phyloP scores from a whole-genome alignment of 2,888 invertebrate genomes.

The Frankliniella intonsa region DNA sequence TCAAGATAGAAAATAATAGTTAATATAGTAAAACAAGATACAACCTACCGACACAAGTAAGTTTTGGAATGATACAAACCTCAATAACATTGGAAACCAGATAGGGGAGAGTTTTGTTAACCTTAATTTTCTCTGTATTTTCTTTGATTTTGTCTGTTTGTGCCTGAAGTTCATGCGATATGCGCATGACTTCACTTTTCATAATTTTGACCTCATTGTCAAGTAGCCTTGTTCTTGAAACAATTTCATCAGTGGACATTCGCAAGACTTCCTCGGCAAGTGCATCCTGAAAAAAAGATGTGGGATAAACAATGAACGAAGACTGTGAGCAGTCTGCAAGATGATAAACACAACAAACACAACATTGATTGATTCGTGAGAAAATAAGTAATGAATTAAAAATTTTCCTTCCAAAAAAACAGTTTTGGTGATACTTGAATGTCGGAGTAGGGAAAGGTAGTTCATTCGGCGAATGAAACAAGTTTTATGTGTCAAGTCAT shows the following conservation, averaged over 20 bases:
- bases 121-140: slow-evolving; percentile 91
- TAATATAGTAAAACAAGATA: background rate
- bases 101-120: slow-evolving; percentile 88
- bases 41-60: background rate
- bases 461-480: background rate
- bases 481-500: background rate
- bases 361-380: background rate
- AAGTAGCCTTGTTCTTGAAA: slow-evolving; percentile 86
- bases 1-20: background rate
- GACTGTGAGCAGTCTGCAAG: background rate
- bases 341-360: background rate
- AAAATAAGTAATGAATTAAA: background rate
- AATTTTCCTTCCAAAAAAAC: background rate
- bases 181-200: slow-evolving; percentile 98
- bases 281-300: slow-evolving; percentile 51
- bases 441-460: background rate
- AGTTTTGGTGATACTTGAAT: background rate
- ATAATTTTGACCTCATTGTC: slow-evolving; percentile 99
- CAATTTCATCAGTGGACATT: slow-evolving; percentile 91
- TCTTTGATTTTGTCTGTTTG: slow-evolving; percentile 98
- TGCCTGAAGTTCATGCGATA: slow-evolving; percentile 85
- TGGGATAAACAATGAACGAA: background rate
- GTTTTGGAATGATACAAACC: slow-evolving; percentile 47
- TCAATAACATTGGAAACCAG: slow-evolving; percentile 98
- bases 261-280: slow-evolving; percentile 85